Conservation (phyloP, 1,140 invertebrate genomes). For the Hylaeus anthracinus region DNA sequence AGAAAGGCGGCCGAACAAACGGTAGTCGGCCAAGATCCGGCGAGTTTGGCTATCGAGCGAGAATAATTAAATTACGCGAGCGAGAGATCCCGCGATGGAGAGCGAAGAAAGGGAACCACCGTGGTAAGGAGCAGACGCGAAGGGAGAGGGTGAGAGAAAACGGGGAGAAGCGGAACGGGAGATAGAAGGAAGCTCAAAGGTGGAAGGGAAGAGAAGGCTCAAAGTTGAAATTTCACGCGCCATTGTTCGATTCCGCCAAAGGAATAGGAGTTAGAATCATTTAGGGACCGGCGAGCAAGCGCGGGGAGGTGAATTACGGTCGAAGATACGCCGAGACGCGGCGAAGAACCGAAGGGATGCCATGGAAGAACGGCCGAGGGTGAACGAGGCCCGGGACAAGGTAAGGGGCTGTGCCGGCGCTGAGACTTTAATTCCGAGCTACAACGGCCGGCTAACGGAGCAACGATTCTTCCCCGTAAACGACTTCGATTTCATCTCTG, state of each 20-base stretch:
- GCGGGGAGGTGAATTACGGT: constrained; percentile 77
- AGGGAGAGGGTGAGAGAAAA: background rate
- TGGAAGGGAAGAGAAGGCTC: constrained; percentile 62
- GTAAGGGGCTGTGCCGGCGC: constrained; percentile 45
- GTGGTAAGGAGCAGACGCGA: background rate
- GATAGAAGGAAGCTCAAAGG: constrained; percentile 1
- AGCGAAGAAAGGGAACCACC: constrained; percentile 1
- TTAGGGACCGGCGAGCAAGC: constrained; percentile 72
- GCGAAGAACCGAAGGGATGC: constrained; percentile 54
- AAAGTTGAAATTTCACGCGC: constrained; percentile 80
- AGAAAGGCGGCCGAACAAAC: constrained; percentile 42
- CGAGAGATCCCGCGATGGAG: constrained; percentile 56
- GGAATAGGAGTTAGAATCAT: constrained; percentile 78
- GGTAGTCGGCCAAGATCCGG: constrained; percentile 54
- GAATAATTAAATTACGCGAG: constrained; percentile 76
- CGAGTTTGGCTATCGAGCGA: constrained; percentile 61
- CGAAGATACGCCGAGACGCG: constrained; percentile 70
- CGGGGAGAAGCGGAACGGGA: background rate
- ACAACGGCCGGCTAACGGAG: constrained; percentile 62
- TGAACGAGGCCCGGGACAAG: constrained; percentile 52
- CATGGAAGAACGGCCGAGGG: constrained; percentile 43
- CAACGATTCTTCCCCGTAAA: constrained; percentile 63
- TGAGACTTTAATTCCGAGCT: constrained; percentile 75
- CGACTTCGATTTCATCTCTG: constrained; percentile 72
- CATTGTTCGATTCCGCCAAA: constrained; percentile 77